These are phyloP conservation scores for Trachythela sp. DNA, from an alignment of 64 coral and sea anemone genomes.

Conservation along the genomic window DNA sequence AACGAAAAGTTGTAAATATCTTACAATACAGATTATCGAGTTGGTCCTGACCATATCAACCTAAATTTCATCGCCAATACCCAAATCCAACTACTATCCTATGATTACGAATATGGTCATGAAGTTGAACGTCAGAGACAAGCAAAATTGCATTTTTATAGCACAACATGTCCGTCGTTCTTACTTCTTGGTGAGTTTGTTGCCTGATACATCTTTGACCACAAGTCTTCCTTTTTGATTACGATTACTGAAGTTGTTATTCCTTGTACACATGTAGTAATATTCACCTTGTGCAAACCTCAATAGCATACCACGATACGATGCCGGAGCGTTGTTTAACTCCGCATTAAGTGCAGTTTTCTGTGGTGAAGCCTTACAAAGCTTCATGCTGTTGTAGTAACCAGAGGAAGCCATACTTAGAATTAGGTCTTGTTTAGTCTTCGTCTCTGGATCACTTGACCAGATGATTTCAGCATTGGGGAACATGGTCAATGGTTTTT, in stretches of 20 bases:
- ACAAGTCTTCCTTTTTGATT: not conserved
- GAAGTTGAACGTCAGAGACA: too few relatives aligned
- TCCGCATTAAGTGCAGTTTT: not conserved
- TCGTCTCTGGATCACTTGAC: not conserved
- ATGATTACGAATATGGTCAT: too few relatives aligned
- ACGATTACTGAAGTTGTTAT: not conserved
- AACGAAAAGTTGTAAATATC: too few relatives aligned
- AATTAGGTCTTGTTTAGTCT: not conserved
- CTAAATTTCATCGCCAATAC: too few relatives aligned
- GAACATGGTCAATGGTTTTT: not conserved
- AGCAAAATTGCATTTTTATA: too few relatives aligned
- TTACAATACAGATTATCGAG: too few relatives aligned
- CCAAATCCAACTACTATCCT: too few relatives aligned
- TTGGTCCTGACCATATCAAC: too few relatives aligned
- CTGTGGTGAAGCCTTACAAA: not conserved
- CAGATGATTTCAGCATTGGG: not conserved
- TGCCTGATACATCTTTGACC: not conserved
- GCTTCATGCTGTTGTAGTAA: not conserved
- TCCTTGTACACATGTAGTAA: not conserved
- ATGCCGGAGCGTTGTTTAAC: not conserved
- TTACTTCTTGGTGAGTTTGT: not conserved
- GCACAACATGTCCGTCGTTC: not conserved
- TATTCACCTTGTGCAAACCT: not conserved
- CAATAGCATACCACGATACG: not conserved
- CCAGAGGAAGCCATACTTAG: constrained; percentile 2